Base-by-base conservation (phyloP, 30 jellyfish, hydroid and myxozoan species). In the Pelagia noctiluca region DNA sequence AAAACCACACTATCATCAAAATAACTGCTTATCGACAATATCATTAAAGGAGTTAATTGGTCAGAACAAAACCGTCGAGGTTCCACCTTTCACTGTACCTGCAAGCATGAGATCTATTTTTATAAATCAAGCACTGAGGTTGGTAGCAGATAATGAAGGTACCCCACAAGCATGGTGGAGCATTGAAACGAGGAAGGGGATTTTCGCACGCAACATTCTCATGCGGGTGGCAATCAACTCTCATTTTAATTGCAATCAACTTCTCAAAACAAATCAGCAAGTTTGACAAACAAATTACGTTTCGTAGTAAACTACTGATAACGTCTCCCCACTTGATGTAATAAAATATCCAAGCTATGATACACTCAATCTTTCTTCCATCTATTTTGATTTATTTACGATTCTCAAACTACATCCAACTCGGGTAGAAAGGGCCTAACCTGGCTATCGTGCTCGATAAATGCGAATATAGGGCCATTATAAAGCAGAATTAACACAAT, bases 161-260 rank as follows among this genome's bases (percentile, higher is more conserved):
- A 63, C 75, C 75, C 18, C 35, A 26, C 3, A 63, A 63, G 49
- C 50, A 63, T 63, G 75, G 75, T 63, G 16, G 22, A 22, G 32
- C 35, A 26, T 22, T 63, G 75, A 63, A 24, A 26, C n/a, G 23
- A 29, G 2, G 19, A 22, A 26, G 23, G 23, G 2, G 19, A 22
- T 24, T 33, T 26, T 33, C 8, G 23, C 50, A 8, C 3, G 28
- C 28, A 63, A 63, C 75, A 63, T 2, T 16, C 19, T 3, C 35
- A 22, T 23, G 35, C 75, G 23, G 75, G 75, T 63, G 75, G 75
- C 35, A 22, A 63, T 16, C 57, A 63, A 23, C 75, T 63, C 36
- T 10, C 28, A 29, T n/a, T 16, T 61, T 18, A 63, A 37, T n/a
- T 63, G 35, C 75, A 63, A 34, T 33, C n/a, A 33, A 12, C 57